Base-by-base conservation (phyloP, 2,888 invertebrate species). In the Mesodorylaimus sp. region DNA sequence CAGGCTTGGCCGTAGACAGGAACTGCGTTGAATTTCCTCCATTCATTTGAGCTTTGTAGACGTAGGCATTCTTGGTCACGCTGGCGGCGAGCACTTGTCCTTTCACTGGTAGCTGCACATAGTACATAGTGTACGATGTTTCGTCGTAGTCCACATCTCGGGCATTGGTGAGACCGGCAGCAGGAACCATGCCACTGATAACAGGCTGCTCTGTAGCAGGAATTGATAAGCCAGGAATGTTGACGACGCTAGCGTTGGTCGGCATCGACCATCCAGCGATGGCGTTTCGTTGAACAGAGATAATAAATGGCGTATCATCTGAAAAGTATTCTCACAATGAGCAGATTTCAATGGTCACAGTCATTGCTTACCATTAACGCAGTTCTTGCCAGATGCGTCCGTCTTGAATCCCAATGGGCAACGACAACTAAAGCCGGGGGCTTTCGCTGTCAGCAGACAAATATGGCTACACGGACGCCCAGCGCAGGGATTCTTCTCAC, bases 141-240 rank as follows among this genome's bases (percentile, higher is more conserved):
- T 85, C 77, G 65, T 97, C 93, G 65, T 82, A 95, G 66, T 93
- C 93, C 50, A 93, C 75, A 56, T 87, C 84, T 2, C 81, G 77
- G 25, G 86, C 89, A 56, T 83, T 81, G 38, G 57, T 56, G 29
- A 68, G 59, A 3, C 67, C 67, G 10, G 64, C 61, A 19, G 71
- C 56, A 1, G 71, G 69, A 0, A 69, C 59, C 53, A 68, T 61
- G 44, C 62, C 62, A 41, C 60, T 51, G 19, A 64, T 54, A 7
- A 16, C 24, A 13, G 10, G 27, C 19, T 37, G 36, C 3, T 29
- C 16, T 3, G 21, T 26, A 19, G 7, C 26, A 29, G 36, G n/a
- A 16, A 19, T 37, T 23, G 24, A 32, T 24, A 25, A 7, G 10
- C 7, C 7, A 7, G 5, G 23, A 25, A 5, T 44, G 23, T 24